Evolutionary conservation across 2,113 vertebrate species (phyloP).

Genomic region (Cricetomys ansorgei): DNA sequence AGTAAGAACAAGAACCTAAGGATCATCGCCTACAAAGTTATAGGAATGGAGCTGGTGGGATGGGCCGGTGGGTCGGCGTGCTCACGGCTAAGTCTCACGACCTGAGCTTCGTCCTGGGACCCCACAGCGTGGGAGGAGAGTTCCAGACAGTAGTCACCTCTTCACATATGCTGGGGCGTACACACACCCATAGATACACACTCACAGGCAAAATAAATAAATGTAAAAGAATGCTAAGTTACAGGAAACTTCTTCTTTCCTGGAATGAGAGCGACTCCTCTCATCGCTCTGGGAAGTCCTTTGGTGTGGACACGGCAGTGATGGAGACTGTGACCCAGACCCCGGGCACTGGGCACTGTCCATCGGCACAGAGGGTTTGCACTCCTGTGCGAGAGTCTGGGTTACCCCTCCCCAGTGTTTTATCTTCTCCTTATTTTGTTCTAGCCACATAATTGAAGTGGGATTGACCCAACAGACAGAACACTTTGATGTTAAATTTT

Average conservation of each 20-base stretch:
- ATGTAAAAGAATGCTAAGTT: not conserved
- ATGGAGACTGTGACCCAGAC: not conserved
- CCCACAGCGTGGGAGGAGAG: not conserved
- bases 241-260: not conserved
- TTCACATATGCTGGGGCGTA: no score
- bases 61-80: not conserved
- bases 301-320: not conserved
- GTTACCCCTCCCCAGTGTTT: not conserved
- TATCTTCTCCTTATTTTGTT: not conserved
- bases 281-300: not conserved
- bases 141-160: not conserved
- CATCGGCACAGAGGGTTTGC: not conserved
- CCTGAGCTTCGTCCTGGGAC: not conserved
- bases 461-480: not conserved
- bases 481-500: not conserved
- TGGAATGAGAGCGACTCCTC: not conserved
- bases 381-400: not conserved
- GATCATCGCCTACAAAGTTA: not conserved
- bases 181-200: not conserved
- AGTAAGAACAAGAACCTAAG: not conserved
- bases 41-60: not conserved
- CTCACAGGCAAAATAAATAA: not conserved
- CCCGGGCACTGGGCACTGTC: not conserved
- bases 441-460: not conserved
- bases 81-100: not conserved